These are phyloP conservation scores for Eretmodus cyanostictus DNA, from an alignment of 2,113 vertebrate genomes.

Conservation along the genomic window DNA sequence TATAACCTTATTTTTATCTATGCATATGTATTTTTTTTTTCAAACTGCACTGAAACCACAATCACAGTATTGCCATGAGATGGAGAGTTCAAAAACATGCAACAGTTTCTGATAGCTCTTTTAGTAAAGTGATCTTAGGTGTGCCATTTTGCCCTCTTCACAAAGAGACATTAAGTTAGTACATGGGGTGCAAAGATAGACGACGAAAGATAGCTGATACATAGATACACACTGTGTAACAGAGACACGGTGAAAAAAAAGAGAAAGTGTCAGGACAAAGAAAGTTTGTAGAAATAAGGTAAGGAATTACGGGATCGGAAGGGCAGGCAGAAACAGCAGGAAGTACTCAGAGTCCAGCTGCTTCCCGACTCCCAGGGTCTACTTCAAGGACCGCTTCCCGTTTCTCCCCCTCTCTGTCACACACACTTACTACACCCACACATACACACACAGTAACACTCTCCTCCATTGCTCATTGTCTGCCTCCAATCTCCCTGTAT, in stretches of 20 bases:
- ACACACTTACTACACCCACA: neutral
- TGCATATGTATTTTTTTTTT: neutral
- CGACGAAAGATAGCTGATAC: neutral
- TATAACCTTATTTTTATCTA: neutral
- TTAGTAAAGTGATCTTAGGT: neutral
- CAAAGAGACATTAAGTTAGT: neutral
- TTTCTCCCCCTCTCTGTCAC: neutral
- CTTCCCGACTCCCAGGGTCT: constrained; percentile 34
- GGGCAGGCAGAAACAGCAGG: constrained; percentile 41
- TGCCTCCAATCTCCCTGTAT: constrained; percentile 44
- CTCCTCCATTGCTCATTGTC: constrained; percentile 53
- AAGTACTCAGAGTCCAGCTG: constrained; percentile 57
- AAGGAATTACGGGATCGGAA: constrained; percentile 3
- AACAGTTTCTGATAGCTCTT: neutral
- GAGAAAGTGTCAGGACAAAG: neutral
- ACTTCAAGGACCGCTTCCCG: constrained; percentile 31
- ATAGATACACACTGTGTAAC: neutral
- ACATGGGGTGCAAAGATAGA: neutral
- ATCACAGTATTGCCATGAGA: neutral
- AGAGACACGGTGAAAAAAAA: neutral
- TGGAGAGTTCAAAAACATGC: neutral
- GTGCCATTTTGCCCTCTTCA: neutral
- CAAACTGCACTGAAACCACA: neutral
- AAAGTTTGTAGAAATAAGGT: neutral
- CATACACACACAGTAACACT: constrained; percentile 11